Evolutionary conservation across 2,797 vertebrate genomes (phyloP), one percentile per base, ranked within the genome.

Genomic region (Sylvilagus floridanus): DNA sequence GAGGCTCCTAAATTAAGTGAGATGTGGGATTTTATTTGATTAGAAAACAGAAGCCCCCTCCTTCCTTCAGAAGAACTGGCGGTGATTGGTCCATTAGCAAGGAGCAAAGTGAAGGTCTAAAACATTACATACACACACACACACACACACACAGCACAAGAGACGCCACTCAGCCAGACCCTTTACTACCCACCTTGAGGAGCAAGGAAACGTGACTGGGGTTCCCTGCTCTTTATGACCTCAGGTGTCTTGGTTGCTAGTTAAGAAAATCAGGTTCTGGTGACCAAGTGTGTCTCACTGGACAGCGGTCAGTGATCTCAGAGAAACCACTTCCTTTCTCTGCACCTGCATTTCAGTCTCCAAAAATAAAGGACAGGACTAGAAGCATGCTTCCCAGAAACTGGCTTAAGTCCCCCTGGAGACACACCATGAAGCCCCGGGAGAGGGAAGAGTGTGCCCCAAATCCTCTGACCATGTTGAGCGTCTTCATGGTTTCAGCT

Each of bases 1-100:
- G 19, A 50, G 17, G 37, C 72, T 77, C 68, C 90, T 91, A 84
- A 65, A n/a, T n/a, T n/a, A 96, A 83, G 65, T 65, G 37, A 88
- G 94, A 88, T 52, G n/a, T 72, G 2, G 13, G 60, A 42, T 69
- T 75, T 57, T 52, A 63, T 91, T 86, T 91, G 79, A 50, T 52
- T 73, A n/a, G 47, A 84, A 95, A 89, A 77, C 13, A 47, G 35
- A 83, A 68, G 37, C 26, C 14, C n/a, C 50, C 57, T 71, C 84
- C 82, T 90, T 17, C 57, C 52, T 88, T 78, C 78, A 73, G 21
- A 90, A 42, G 19, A 77, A 42, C 35, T 16, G 12, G 57, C 3
- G 4, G 24, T 32, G 42, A 13, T 42, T 19, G 3, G 17, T n/a
- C 60, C 22, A 52, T 13, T 21, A 76, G 22, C 19, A 35, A 9